Evolutionary conservation across 2,113 vertebrate species (phyloP), one percentile per base, ranked within the genome.

Genomic region (Eira barbara): DNA sequence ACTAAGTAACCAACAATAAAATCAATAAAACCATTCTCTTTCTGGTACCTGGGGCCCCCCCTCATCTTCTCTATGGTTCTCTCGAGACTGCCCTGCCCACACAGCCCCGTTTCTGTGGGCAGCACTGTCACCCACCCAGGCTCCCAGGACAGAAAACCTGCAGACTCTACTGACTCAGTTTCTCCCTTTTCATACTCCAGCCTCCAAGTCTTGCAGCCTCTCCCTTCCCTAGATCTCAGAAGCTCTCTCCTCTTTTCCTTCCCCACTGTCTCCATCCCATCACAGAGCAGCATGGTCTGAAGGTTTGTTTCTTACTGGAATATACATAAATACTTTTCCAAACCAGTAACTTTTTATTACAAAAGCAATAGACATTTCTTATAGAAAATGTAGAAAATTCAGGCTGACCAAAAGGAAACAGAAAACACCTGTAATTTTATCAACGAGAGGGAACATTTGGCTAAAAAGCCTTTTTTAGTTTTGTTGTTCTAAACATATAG

Each of bases 321-420:
- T 78, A 83, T 55, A 79, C 13, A 34, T 71, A 42, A 52, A 76
- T 73, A 52, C 12, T 65, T 87, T 36, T 65, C 79, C 55, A 67
- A 34, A 73, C 61, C 36, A 42, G 10, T 36, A 87, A 74, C 12
- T 25, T 82, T 65, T 87, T 80, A 81, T 49, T 90, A 42, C 13
- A 45, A 95, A 96, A 96, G 39, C 52, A 94, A 83, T 71, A 76
- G 57, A 59, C 84, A 80, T 34, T 92, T 21, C 82, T 20, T 65
- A 25, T 34, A 78, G 81, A 74, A 42, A 86, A 36, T 31, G 89
- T 55, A 88, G 23, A 52, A 89, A 85, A 80, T 85, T 31, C 20
- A 42, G 27, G 18, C 82, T 88, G 79, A 69, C 6, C 20, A 94
- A 69, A 91, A 86, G 47, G 73, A 91, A 45, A 55, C 0, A 15